Conservation (phyloP, 2,113 vertebrate species). For the Delphinapterus leucas region DNA sequence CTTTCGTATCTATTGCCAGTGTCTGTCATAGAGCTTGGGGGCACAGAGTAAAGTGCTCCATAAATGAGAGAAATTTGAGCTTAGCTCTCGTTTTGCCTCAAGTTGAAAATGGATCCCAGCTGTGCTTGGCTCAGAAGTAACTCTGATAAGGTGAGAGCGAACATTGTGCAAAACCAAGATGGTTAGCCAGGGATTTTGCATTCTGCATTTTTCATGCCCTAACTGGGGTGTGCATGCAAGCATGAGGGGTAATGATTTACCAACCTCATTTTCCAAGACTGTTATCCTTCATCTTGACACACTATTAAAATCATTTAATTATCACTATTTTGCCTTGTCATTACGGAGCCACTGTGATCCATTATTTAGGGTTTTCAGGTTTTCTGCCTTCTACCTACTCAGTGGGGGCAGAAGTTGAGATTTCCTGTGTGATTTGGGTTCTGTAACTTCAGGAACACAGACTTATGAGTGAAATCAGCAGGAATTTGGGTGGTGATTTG, state of each 20-base stretch:
- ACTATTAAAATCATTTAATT: constrained; percentile 81
- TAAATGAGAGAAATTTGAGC: constrained; percentile 41
- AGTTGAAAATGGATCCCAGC: constrained; percentile 41
- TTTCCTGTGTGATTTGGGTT: background rate
- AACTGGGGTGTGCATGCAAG: constrained; percentile 54
- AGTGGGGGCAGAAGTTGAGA: background rate
- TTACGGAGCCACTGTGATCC: constrained; percentile 60
- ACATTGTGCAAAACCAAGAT: constrained; percentile 38
- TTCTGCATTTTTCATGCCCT: constrained; percentile 60
- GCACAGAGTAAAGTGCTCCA: background rate
- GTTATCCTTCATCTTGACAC: constrained; percentile 82
- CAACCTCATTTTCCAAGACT: constrained; percentile 64
- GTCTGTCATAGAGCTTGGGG: background rate
- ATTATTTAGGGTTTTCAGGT: constrained; percentile 72
- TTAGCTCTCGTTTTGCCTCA: constrained; percentile 40
- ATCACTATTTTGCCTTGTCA: constrained; percentile 77
- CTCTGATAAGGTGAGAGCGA: background rate
- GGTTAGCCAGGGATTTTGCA: constrained; percentile 44
- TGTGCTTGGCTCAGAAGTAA: background rate
- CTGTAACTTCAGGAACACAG: background rate
- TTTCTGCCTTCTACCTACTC: constrained; percentile 62
- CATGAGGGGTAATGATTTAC: constrained; percentile 72
- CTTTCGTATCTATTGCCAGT: background rate
- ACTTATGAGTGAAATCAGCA: background rate
- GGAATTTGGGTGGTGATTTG: background rate